A percentile compares a stretch with the other conserved stretches of the same genome.
Conservation (phyloP, 2,113 vertebrate genomes). For the Elephas maximus region DNA sequence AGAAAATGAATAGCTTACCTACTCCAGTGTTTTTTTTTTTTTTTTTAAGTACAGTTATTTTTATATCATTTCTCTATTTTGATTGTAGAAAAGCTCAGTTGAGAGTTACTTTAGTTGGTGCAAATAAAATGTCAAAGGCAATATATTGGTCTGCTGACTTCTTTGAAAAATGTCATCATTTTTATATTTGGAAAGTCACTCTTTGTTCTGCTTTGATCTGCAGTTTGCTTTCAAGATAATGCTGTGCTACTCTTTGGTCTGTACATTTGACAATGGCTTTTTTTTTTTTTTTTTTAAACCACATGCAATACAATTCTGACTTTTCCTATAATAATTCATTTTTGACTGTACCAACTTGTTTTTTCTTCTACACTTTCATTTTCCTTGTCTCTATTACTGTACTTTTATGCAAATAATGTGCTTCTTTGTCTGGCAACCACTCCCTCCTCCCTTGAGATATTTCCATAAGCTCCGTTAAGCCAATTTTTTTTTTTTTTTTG, state of each 20-base stretch:
- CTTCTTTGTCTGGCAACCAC: too few species aligned
- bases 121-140: constrained; percentile 73
- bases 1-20: constrained; percentile 49
- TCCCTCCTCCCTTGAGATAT: too few species aligned
- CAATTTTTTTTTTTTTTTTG: too few species aligned
- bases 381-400: constrained; percentile 36
- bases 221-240: constrained; percentile 64
- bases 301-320: constrained; percentile 52
- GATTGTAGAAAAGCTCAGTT: constrained; percentile 50
- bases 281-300: background rate
- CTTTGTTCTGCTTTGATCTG: constrained; percentile 63
- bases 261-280: constrained; percentile 11
- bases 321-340: constrained; percentile 48
- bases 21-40: background rate
- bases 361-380: constrained; percentile 52
- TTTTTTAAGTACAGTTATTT: constrained; percentile 37
- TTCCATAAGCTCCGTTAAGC: too few species aligned
- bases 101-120: constrained; percentile 65
- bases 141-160: constrained; percentile 47
- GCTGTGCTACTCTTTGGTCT: background rate
- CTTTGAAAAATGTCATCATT: constrained; percentile 64
- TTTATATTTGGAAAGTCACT: constrained; percentile 75
- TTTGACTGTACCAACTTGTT: constrained; percentile 7
- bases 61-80: constrained; percentile 55
- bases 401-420: too few species aligned